Evolutionary conservation across 2,888 invertebrate species (phyloP), one percentile per base, ranked within the genome.

Genomic region (Eremobia ochroleuca): DNA sequence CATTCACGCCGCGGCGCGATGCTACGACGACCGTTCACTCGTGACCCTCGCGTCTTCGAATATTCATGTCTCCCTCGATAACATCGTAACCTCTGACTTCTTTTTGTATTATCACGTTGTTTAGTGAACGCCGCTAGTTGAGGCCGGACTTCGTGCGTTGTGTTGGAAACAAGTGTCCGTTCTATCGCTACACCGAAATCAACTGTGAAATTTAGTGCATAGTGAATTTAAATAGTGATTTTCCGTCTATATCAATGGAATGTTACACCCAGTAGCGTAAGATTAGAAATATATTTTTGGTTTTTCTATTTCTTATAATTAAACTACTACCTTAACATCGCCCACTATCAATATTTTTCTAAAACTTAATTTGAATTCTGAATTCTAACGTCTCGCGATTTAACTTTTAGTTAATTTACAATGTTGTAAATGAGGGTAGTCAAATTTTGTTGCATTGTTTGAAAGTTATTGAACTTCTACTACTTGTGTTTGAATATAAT

Each of bases 31-130:
- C 94, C 96, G 96, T 90, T 96, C 96, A 96, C 96, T 96, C 96
- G 96, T 96, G 96, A 96, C 96, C 96, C 96, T 96, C 95, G 96
- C 96, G 95, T 95, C 96, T 96, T 95, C 95, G 95, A 95, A 96
- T 96, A 96, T 96, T 95, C 96, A 96, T 97, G 96, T 96, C 96
- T 96, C 94, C 95, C 93, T 94, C 96, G 96, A 96, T 96, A 96
- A 95, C 96, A 95, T 94, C 95, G 93, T 96, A 95, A 96, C 96
- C 96, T 95, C 94, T 96, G 96, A 96, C 96, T 95, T 94, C 95
- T 94, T 95, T 96, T 95, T 95, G 94, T 95, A 95, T 95, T 94
- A 96, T 96, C 96, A 95, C 93, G 94, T 94, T 94, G 95, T 95
- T 95, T 92, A 93, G 96, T 95, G 96, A 94, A 92, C 94, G 91